Base-by-base conservation (phyloP, 2,888 invertebrate genomes). In the Drosophila kanekoi region DNA sequence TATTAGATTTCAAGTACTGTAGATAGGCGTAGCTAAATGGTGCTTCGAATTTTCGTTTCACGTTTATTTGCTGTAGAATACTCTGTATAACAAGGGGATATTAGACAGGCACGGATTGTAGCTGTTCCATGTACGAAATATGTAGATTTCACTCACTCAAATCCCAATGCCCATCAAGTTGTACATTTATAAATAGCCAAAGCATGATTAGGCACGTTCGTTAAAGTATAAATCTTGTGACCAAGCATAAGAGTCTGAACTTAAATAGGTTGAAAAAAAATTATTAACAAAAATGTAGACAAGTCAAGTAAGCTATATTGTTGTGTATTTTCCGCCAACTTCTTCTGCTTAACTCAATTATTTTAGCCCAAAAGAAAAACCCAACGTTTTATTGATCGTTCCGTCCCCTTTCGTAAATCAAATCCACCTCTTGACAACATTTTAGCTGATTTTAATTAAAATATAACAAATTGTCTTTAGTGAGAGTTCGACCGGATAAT, bases 201-300 rank as follows among this genome's bases (percentile, higher is more conserved):
- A 41, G 47, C 32, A 70, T 54, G 45, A 56, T 43, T 48, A 57
- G 61, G 61, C 74, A 77, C 74, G 74, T 77, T 74, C 61, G 16
- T 62, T 52, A 20, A 69, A 60, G 57, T 41, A 64, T 66, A 70
- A 68, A 72, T 76, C 77, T 81, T 87, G 87, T 79, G 85, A 85
- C 85, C 89, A 85, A 89, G 72, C 84, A 87, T 84, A 75, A 75
- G 89, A 85, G 85, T 85, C 85, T 85, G 85, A 87, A 89, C 67
- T 75, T 89, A 73, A 72, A 74, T 89, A 79, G 79, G 77, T 83
- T 85, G 80, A 77, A 72, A 77, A 72, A 77, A 72, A 70, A 75
- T 47, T 59, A 49, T 48, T 75, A 59, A 18, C 2, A 38, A 65
- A 63, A 61, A 52, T 77, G 14, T 66, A 65, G 48, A 38, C 13